Percentiles rank a stretch among this genome's conserved stretches.
Evolutionary conservation across 2,113 vertebrate species (phyloP).

Genomic region (Lepus europaeus): DNA sequence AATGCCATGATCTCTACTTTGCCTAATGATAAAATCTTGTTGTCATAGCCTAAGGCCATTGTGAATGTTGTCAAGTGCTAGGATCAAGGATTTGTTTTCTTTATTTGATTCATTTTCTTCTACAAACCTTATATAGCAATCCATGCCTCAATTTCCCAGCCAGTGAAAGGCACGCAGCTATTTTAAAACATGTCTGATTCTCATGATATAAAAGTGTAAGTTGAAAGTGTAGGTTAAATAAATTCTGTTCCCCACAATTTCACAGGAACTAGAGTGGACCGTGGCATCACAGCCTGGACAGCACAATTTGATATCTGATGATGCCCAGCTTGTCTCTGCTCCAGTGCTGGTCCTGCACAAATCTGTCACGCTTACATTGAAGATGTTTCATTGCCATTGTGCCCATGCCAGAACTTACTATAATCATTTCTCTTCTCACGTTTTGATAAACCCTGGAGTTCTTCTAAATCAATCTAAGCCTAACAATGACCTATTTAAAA

Average conservation of each 20-base stretch:
- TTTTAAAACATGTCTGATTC: constrained; percentile 22
- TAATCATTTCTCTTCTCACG: background rate
- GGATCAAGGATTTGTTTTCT: background rate
- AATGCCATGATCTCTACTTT: background rate
- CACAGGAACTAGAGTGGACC: background rate
- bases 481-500: constrained; percentile 2
- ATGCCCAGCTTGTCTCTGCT: background rate
- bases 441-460: constrained; percentile 35
- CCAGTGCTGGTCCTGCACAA: background rate
- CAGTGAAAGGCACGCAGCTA: constrained; percentile 11
- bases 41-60: background rate
- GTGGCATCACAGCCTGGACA: background rate
- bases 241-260: background rate
- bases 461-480: background rate
- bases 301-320: background rate
- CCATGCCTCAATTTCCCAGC: constrained; percentile 32
- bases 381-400: background rate
- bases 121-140: background rate
- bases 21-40: background rate
- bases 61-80: background rate
- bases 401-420: background rate
- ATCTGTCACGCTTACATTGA: background rate
- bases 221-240: background rate
- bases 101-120: background rate
- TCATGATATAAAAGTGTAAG: constrained; percentile 1